Conservation (phyloP, 2,888 invertebrate species). For the Troglohyphantes excavatus region DNA sequence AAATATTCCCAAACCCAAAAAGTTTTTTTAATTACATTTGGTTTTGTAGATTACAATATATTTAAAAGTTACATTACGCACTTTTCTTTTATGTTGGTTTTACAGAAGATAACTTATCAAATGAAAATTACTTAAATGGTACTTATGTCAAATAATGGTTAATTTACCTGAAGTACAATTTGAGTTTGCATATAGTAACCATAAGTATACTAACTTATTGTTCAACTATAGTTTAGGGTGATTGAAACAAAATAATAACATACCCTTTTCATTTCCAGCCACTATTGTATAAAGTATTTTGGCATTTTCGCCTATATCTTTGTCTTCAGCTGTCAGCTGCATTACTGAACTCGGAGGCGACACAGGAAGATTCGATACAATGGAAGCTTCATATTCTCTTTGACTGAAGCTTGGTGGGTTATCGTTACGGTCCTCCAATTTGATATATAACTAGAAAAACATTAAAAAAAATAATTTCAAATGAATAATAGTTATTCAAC, state of each 20-base stretch:
- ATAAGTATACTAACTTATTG: no score
- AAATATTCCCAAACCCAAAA: no score
- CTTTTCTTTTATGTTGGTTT: no score
- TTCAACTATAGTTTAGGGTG: no score
- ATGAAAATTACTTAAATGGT: not conserved
- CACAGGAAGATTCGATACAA: conserved; percentile 90
- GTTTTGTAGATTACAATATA: no score
- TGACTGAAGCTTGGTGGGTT: conserved; percentile 92
- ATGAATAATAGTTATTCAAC: no score
- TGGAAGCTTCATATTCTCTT: conserved; percentile 89
- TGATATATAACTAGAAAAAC: conserved; percentile 77
- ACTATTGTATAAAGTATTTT: conserved; percentile 89
- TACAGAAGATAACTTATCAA: not conserved
- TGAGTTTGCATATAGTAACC: no score
- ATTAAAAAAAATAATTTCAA: not conserved
- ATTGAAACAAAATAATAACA: no score
- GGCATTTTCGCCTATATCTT: conserved; percentile 90
- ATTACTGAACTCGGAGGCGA: conserved; percentile 89
- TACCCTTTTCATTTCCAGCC: conserved; percentile 86
- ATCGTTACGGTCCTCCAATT: conserved; percentile 92
- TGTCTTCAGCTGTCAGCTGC: conserved; percentile 90
- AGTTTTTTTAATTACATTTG: no score
- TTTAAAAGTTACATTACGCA: no score
- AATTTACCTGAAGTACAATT: no score
- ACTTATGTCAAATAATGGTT: no score